Percentiles rank a stretch among this genome's conserved stretches.
phyloP scores from a whole-genome alignment of 2,113 vertebrate genomes.

The Pristiophorus japonicus region DNA sequence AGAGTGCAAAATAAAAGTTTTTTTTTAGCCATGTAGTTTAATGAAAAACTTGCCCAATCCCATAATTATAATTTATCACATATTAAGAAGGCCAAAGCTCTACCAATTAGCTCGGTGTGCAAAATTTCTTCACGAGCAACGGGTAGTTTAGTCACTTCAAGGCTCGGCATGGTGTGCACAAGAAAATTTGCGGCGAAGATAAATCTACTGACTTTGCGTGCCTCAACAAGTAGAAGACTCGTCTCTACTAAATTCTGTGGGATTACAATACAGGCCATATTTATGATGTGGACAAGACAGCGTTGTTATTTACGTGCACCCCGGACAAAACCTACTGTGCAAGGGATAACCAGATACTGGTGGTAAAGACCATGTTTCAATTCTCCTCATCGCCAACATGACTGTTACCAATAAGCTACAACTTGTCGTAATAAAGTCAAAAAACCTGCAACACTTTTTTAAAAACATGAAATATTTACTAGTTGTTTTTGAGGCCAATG shows the following conservation, averaged over 20 bases:
- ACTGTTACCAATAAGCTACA: not conserved
- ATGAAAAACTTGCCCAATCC: not conserved
- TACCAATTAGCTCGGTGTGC: not conserved
- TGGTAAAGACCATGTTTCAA: not conserved
- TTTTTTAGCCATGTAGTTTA: not conserved
- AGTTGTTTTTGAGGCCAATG: not conserved
- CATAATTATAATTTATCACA: not conserved
- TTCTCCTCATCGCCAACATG: not conserved
- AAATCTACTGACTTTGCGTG: not conserved
- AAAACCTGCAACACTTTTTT: not conserved
- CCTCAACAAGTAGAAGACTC: not conserved
- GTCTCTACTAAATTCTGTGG: not conserved
- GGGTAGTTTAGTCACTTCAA: not conserved
- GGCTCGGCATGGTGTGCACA: not conserved
- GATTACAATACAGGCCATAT: not conserved
- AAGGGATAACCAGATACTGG: not conserved
- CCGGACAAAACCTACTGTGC: not conserved
- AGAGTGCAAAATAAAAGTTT: not conserved
- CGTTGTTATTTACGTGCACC: not conserved
- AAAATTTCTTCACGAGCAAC: not conserved
- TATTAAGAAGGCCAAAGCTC: not conserved
- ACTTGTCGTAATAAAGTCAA: not conserved
- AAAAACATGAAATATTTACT: not conserved
- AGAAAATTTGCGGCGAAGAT: not conserved
- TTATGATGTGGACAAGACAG: not conserved